Percentiles rank a stretch among this genome's conserved stretches.
Evolutionary conservation across 2,797 vertebrate species (phyloP).

Genomic region (Platyrinchus mystaceus): DNA sequence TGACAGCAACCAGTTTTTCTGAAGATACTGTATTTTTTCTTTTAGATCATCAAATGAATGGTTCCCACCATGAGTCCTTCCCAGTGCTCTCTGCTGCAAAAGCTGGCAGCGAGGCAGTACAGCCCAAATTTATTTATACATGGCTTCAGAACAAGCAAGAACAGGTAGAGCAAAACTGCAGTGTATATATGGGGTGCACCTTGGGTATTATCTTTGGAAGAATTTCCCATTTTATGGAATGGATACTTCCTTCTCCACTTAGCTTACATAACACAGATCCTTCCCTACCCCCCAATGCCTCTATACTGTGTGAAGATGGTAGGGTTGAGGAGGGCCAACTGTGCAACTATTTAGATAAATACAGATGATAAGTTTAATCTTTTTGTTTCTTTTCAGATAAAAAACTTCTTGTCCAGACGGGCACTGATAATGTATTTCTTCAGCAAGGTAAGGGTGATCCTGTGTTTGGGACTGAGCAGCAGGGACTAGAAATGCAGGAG

Average conservation of each 20-base stretch:
- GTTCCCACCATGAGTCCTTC: constrained; percentile 21
- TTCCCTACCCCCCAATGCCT: not conserved
- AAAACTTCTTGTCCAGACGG: constrained; percentile 89
- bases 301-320: not conserved
- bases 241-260: not conserved
- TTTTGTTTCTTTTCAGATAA: constrained; percentile 81
- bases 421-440: constrained; percentile 95
- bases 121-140: constrained; percentile 81
- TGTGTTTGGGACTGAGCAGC: not conserved
- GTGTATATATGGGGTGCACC: not conserved
- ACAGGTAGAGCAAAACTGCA: constrained; percentile 79
- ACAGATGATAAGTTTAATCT: not conserved
- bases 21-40: not conserved
- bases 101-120: constrained; percentile 58
- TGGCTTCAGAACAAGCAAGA: constrained; percentile 91
- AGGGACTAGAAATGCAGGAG: not conserved
- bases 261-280: not conserved
- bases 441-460: constrained; percentile 88
- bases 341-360: not conserved
- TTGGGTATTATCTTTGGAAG: not conserved
- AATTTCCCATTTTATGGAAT: not conserved
- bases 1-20: not conserved
- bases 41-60: constrained; percentile 57
- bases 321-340: not conserved
- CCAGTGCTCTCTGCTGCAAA: constrained; percentile 59